A percentile compares a stretch with the other conserved stretches of the same genome.
Evolutionary conservation across 2,797 vertebrate species (phyloP).

Genomic region (Petrocephalus schoutedeni): DNA sequence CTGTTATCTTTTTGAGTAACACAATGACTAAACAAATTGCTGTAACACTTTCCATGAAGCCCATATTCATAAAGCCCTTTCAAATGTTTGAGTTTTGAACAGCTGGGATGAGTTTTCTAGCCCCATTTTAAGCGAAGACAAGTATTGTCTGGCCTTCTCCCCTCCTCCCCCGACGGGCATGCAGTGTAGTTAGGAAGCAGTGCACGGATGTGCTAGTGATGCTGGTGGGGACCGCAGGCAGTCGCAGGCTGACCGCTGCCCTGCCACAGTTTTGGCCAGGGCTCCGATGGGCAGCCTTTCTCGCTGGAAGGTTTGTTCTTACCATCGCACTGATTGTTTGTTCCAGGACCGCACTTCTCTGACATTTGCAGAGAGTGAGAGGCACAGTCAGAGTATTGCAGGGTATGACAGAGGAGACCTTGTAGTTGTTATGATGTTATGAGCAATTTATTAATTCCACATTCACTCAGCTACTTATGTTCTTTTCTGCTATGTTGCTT

Average conservation of each 20-base stretch:
- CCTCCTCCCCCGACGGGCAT: neutral
- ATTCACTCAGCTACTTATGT: neutral
- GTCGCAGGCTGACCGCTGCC: neutral
- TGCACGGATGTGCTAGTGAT: neutral
- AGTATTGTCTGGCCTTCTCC: neutral
- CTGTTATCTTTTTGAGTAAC: neutral
- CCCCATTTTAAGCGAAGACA: neutral
- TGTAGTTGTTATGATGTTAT: neutral
- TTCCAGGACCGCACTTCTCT: neutral
- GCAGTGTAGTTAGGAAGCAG: neutral
- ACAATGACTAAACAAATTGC: neutral
- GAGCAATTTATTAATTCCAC: neutral
- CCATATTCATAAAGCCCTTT: neutral
- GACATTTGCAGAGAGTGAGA: neutral
- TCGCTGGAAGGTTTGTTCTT: neutral
- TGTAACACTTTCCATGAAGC: too few species aligned
- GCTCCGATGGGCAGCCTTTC: neutral
- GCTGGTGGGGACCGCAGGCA: neutral
- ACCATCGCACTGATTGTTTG: neutral
- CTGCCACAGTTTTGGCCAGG: neutral
- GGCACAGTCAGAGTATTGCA: neutral
- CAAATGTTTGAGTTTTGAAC: slow-evolving; percentile 5
- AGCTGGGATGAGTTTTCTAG: slow-evolving; percentile 6
- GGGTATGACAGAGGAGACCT: neutral
- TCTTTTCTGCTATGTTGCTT: neutral